Evolutionary conservation across 2,888 invertebrate genomes (phyloP), one percentile per base, ranked within the genome.

Genomic region (Schrankia costaestrigalis): DNA sequence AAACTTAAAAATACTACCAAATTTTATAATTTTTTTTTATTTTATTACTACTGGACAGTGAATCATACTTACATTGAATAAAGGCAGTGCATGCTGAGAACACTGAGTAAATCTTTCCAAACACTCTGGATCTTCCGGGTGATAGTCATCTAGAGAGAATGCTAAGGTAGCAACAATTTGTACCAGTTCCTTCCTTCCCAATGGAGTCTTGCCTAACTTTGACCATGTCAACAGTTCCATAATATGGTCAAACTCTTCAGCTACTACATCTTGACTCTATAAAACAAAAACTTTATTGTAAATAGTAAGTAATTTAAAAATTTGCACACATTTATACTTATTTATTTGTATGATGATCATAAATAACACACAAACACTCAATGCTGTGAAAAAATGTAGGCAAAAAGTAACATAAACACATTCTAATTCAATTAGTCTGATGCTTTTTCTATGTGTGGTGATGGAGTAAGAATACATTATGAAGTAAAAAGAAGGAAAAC

Each of bases 221-320:
- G 97, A 93, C 79, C 93, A 91, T 14, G 93, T 92, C 55, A 98
- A 85, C 51, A 97, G 90, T 26, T 93, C 93, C 94, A 98, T 95
- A 39, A 98, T 92, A 43, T 93, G 90, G 58, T 95, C 93, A 83
- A 98, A 97, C 82, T 98, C 98, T 55, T 96, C 95, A 17, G 96
- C 95, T 8, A 94, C 95, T 14, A 96, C 94, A 89, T 96, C 96
- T 93, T 95, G 65, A 1, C 57, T 47, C 35, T 50, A 32, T 35
- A 48, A 40, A 32, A 3, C 1, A 13, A 12, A 13, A 17, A 7
- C 4, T 5, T 7, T 5, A 17, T 5, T 17, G 3, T 17, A 17
- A 7, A 5, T 17, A 17, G 17, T 5, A 17, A 7, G 3, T 4
- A 17, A 7, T 5, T 5, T 17, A 3, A 17, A 17, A 17, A 17